phyloP scores from a whole-genome alignment of 2,113 vertebrate species.

The Melanostigma gelatinosum region DNA sequence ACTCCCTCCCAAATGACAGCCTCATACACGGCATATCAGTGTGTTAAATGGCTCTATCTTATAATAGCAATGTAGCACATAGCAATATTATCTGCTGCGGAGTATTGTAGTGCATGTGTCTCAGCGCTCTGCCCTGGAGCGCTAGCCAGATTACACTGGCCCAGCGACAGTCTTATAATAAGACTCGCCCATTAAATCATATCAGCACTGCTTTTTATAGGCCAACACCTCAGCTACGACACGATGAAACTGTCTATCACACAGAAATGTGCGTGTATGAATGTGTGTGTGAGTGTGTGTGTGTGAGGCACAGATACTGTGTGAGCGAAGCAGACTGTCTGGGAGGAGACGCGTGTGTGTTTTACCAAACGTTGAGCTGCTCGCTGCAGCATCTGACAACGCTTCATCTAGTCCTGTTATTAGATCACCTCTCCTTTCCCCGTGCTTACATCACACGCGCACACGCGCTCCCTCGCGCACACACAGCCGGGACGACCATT shows the following conservation, averaged over 20 bases:
- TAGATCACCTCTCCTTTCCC: constrained; percentile 79
- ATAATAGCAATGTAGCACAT: constrained; percentile 80
- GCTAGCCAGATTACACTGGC: constrained; percentile 79
- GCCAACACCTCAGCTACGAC: constrained; percentile 78
- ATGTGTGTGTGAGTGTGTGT: constrained; percentile 19
- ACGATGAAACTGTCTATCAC: constrained; percentile 79
- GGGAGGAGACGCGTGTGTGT: constrained; percentile 71
- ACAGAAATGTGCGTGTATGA: constrained; percentile 33
- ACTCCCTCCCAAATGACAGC: constrained; percentile 75
- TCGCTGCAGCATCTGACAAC: constrained; percentile 69
- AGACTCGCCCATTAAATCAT: constrained; percentile 84
- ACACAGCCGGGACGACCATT: constrained; percentile 38
- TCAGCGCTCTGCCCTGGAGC: constrained; percentile 77
- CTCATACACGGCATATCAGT: constrained; percentile 62
- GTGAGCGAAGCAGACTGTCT: constrained; percentile 54
- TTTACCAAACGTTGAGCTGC: constrained; percentile 74
- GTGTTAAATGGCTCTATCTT: constrained; percentile 78
- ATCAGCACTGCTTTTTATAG: constrained; percentile 85
- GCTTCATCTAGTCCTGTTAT: constrained; percentile 80
- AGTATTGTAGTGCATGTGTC: constrained; percentile 78
- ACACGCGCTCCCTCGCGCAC: constrained; percentile 29
- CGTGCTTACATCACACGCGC: constrained; percentile 67
- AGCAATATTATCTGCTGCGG: constrained; percentile 76
- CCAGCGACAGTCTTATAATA: constrained; percentile 84
- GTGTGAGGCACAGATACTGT: constrained; percentile 33